These are phyloP conservation scores for Leptopilina clavipes DNA, from an alignment of 1,140 invertebrate genomes.

Conservation along the genomic window DNA sequence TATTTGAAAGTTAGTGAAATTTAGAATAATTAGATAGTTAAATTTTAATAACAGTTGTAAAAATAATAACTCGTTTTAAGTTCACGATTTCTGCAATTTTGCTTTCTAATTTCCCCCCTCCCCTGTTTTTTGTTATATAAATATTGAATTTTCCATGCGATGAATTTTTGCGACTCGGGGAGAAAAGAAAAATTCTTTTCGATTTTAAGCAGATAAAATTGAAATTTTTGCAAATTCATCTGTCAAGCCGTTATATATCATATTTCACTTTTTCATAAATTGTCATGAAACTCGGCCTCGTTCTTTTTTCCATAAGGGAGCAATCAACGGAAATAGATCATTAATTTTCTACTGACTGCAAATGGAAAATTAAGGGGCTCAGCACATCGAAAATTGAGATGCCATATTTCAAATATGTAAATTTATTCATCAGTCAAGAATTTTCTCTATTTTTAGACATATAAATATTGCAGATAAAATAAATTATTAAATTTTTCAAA, in stretches of 20 bases:
- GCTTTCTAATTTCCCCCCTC: no score
- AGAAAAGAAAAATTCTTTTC: no score
- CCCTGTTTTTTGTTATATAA: no score
- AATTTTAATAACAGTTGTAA: no score
- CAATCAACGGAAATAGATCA: constrained; percentile 30
- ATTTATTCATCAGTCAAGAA: neutral
- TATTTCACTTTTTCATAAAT: constrained; percentile 23
- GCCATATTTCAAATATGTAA: constrained; percentile 30
- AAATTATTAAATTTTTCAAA: neutral
- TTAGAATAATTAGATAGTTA: no score
- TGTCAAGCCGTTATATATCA: constrained; percentile 7
- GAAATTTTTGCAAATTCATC: constrained; percentile 15
- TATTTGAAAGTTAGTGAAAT: no score
- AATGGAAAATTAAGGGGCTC: constrained; percentile 31
- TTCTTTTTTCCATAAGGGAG: constrained; percentile 19
- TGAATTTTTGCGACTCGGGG: no score
- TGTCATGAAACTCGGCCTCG: constrained; percentile 13
- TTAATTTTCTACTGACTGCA: constrained; percentile 19
- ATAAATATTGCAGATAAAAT: neutral
- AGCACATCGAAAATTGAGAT: constrained; percentile 15
- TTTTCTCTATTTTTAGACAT: no score
- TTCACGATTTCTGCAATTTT: no score
- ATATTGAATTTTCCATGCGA: no score
- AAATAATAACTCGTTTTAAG: no score
- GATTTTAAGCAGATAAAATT: no score